Conservation (phyloP, 1,140 invertebrate species). For the Nephila pilipes region DNA sequence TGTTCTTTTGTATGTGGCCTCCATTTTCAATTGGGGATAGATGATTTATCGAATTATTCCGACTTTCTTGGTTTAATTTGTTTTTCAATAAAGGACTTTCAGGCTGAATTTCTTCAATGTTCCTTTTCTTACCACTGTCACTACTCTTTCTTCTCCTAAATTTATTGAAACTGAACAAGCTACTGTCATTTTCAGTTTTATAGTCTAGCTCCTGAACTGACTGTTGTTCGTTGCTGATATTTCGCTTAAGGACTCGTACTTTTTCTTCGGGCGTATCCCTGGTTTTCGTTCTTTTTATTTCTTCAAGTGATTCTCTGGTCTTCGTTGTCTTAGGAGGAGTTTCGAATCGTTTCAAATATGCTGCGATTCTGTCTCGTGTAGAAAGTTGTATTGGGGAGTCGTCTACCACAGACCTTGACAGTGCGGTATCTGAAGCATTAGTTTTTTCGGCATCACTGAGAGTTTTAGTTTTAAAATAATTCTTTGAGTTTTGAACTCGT, state of each 20-base stretch:
- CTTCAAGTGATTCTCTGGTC: not conserved
- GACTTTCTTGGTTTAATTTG: not conserved
- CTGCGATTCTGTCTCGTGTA: conserved; percentile 43
- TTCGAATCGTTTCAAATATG: conserved; percentile 60
- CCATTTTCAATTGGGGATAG: too few relatives aligned
- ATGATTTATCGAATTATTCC: not conserved
- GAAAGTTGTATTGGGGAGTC: not conserved
- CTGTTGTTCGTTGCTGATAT: not conserved
- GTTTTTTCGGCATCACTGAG: not conserved
- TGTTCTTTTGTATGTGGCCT: not conserved
- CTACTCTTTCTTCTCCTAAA: conserved; percentile 44
- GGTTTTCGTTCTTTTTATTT: not conserved
- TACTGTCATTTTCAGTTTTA: not conserved
- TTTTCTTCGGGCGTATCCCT: not conserved
- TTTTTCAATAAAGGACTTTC: not conserved
- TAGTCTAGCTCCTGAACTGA: not conserved
- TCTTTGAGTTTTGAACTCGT: not conserved
- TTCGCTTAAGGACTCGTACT: not conserved
- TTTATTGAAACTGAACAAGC: conserved; percentile 2
- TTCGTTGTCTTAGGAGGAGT: not conserved
- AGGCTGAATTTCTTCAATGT: not conserved
- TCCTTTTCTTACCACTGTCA: not conserved
- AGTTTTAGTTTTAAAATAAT: too few relatives aligned
- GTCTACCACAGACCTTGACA: not conserved
- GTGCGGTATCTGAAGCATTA: not conserved